Conservation (phyloP, 2,888 invertebrate genomes). For the Cantharis lateralis region DNA sequence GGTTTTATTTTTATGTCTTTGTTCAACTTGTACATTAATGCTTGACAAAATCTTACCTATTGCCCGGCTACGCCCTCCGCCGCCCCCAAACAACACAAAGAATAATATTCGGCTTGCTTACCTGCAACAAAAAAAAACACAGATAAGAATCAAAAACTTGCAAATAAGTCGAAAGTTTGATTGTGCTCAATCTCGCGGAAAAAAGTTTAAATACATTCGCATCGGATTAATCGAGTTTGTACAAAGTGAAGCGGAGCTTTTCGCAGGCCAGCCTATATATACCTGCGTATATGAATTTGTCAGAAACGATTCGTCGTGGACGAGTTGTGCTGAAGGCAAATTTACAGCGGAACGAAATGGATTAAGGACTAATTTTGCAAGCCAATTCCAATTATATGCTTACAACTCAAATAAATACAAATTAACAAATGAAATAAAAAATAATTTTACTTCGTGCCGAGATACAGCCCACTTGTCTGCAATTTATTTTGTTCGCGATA, state of each 20-base stretch:
- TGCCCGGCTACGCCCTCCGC: neutral
- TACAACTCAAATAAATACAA: neutral
- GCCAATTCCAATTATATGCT: constrained; percentile 22
- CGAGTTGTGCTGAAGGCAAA: constrained; percentile 27
- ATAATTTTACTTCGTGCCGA: neutral
- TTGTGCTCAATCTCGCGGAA: neutral
- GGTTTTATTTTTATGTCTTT: constrained; percentile 22
- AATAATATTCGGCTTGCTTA: constrained; percentile 6
- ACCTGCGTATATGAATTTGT: constrained; percentile 19
- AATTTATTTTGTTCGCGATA: neutral
- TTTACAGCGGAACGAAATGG: constrained; percentile 26
- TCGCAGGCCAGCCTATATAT: neutral
- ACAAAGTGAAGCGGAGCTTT: constrained; percentile 3
- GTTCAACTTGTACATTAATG: constrained; percentile 17
- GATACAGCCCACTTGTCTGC: neutral
- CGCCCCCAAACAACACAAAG: neutral
- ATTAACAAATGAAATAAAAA: neutral
- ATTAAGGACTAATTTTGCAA: constrained; percentile 30
- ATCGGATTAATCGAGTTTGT: constrained; percentile 17
- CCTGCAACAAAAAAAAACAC: constrained; percentile 22
- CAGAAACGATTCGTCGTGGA: constrained; percentile 30
- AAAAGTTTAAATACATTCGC: constrained; percentile 4
- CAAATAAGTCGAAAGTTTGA: neutral
- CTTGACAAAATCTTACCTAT: neutral
- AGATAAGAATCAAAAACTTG: neutral